phyloP scores from a whole-genome alignment of 2,888 invertebrate genomes.

The Prosopocoilus inquinatus region DNA sequence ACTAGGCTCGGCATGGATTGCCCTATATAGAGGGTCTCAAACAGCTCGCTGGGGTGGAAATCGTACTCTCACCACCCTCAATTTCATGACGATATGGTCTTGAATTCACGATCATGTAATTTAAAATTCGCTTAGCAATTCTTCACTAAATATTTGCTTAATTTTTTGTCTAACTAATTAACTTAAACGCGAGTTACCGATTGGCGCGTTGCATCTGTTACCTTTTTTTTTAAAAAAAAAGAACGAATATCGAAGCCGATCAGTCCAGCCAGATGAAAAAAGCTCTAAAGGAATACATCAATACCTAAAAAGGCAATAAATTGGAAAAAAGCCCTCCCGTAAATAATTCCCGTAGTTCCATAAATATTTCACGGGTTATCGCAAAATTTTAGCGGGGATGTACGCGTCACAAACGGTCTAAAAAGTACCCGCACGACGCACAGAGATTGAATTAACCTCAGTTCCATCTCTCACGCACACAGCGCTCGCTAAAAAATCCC shows the following conservation, averaged over 20 bases:
- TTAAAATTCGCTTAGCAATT: neutral
- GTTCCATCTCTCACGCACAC: constrained; percentile 29
- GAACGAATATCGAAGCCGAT: constrained; percentile 14
- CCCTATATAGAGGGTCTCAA: constrained; percentile 25
- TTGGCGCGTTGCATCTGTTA: neutral
- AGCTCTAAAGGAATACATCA: constrained; percentile 26
- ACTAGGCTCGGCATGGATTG: constrained; percentile 38
- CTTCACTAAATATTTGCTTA: neutral
- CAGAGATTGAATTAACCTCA: constrained; percentile 42
- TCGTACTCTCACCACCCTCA: constrained; percentile 27
- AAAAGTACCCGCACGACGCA: constrained; percentile 30
- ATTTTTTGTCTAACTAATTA: neutral
- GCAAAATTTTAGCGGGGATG: constrained; percentile 37
- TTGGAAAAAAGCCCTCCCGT: constrained; percentile 27
- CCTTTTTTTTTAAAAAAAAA: constrained; percentile 3
- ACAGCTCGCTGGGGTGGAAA: constrained; percentile 27
- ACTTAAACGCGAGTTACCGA: too few species aligned
- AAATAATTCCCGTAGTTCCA: constrained; percentile 26
- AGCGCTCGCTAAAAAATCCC: constrained; percentile 9
- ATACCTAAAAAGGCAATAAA: constrained; percentile 30
- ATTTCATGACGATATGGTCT: constrained; percentile 28
- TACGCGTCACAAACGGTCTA: constrained; percentile 38
- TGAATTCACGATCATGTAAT: constrained; percentile 11
- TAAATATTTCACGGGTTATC: constrained; percentile 43
- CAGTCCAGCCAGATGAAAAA: constrained; percentile 14